Evolutionary conservation across 1,140 invertebrate genomes (phyloP).

Genomic region (Spodoptera frugiperda): DNA sequence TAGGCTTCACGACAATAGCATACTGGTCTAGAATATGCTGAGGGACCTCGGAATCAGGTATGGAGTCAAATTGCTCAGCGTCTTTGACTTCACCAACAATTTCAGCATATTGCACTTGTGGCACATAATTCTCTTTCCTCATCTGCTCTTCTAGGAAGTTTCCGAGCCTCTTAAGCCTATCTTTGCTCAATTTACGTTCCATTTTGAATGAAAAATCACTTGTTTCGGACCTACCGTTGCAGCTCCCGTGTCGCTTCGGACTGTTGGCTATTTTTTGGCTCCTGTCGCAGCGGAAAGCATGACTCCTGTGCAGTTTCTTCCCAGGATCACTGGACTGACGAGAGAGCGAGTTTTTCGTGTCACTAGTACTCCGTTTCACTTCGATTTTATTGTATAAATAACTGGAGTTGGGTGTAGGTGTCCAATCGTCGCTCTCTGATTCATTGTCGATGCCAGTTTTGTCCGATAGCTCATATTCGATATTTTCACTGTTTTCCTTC

Average conservation of each 20-base stretch:
- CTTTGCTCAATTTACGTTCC: slow-evolving; percentile 75
- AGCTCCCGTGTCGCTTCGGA: slow-evolving; percentile 78
- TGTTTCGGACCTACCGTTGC: slow-evolving; percentile 79
- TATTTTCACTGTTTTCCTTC: slow-evolving; percentile 49
- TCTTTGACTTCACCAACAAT: slow-evolving; percentile 55
- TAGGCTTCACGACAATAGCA: slow-evolving; percentile 83
- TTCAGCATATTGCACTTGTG: slow-evolving; percentile 43
- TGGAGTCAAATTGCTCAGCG: slow-evolving; percentile 60
- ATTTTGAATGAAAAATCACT: slow-evolving; percentile 76
- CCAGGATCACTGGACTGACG: slow-evolving; percentile 87
- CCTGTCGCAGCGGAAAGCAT: slow-evolving; percentile 87
- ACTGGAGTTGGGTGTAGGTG: slow-evolving; percentile 72
- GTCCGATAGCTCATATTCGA: slow-evolving; percentile 50
- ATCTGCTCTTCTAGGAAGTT: slow-evolving; percentile 80
- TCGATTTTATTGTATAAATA: slow-evolving; percentile 77
- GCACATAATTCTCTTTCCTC: slow-evolving; percentile 78
- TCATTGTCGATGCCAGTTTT: slow-evolving; percentile 60
- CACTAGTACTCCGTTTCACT: slow-evolving; percentile 63
- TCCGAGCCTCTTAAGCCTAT: slow-evolving; percentile 74
- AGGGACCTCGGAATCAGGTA: slow-evolving; percentile 77
- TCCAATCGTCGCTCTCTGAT: slow-evolving; percentile 63
- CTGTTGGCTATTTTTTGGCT: slow-evolving; percentile 79
- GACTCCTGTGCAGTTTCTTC: slow-evolving; percentile 87
- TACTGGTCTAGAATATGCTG: slow-evolving; percentile 84
- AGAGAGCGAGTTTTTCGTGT: slow-evolving; percentile 74